These are phyloP conservation scores for Haemorhous mexicanus DNA, from an alignment of 2,113 vertebrate genomes.

Conservation along the genomic window DNA sequence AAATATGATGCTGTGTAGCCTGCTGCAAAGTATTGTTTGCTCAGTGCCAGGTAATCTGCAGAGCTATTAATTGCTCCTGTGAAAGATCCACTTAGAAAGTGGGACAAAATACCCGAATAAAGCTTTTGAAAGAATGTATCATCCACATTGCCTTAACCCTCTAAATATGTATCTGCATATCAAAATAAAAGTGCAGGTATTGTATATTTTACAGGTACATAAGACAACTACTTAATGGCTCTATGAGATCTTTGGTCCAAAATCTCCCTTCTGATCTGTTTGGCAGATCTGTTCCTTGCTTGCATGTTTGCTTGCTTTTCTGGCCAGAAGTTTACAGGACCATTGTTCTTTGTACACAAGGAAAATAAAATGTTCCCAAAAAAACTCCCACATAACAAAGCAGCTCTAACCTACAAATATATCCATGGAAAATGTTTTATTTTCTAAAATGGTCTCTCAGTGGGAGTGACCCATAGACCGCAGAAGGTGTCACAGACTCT, in stretches of 20 bases:
- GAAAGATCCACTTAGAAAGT: constrained; percentile 3
- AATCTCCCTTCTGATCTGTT: neutral
- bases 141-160: neutral
- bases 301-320: neutral
- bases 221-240: neutral
- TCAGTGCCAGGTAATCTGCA: neutral
- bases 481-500: neutral
- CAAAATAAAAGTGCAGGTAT: neutral
- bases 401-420: neutral
- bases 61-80: neutral
- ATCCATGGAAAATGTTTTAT: neutral
- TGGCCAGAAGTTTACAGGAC: neutral
- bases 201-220: neutral
- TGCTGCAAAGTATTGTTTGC: neutral
- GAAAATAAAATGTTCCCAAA: neutral
- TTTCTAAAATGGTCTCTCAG: neutral
- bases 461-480: neutral
- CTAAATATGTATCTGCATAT: neutral
- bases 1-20: neutral
- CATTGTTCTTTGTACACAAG: neutral
- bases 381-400: neutral
- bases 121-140: neutral
- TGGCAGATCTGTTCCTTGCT: neutral
- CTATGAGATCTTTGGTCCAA: neutral
- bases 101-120: neutral